Base-by-base conservation (phyloP, 2,888 invertebrate species). In the Netelia fuscicornis region DNA sequence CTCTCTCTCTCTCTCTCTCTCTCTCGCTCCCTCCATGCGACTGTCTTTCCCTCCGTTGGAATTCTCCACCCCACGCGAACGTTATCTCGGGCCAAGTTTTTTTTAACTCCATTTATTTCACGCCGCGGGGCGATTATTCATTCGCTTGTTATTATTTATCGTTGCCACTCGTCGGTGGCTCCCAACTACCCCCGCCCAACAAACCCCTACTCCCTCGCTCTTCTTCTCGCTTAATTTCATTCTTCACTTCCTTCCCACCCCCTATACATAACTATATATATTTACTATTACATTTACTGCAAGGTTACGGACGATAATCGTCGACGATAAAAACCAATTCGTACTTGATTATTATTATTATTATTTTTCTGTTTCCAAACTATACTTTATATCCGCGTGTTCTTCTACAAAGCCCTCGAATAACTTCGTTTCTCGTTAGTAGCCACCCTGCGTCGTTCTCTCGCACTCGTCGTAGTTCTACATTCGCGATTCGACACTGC, bases 341-440 rank as follows among this genome's bases (percentile, higher is more conserved):
- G 92, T 88, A 91, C 91, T 92, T 92, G 92, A 93, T 93, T 92
- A 93, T 92, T 92, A 30, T 93, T 92, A 93, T 92, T 92, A 30
- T 30, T 30, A 90, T 92, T 90, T 92, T 92, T 92, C 58, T 82
- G 65, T 72, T 64, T 74, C 78, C 54, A 67, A 37, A 64, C 83
- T 72, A 67, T 82, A 60, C 74, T 85, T 67, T 64, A 44, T 52
- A 76, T 84, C 64, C 54, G 37, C 6, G 64, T 54, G 58, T 74
- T 65, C 77, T 76, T 2, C 58, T 9, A 23, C 20, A 60, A 79
- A 81, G 81, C 77, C 72, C 85, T 79, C 81, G 74, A 82, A 86
- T 85, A 92, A 92, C 91, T 91, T 91, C 88, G 86, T 91, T 91
- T 91, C 92, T 92, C 91, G 90, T 91, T 92, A 91, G 91, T 89